Base-by-base conservation (phyloP, 2,888 invertebrate species). In the Smittia sp. region DNA sequence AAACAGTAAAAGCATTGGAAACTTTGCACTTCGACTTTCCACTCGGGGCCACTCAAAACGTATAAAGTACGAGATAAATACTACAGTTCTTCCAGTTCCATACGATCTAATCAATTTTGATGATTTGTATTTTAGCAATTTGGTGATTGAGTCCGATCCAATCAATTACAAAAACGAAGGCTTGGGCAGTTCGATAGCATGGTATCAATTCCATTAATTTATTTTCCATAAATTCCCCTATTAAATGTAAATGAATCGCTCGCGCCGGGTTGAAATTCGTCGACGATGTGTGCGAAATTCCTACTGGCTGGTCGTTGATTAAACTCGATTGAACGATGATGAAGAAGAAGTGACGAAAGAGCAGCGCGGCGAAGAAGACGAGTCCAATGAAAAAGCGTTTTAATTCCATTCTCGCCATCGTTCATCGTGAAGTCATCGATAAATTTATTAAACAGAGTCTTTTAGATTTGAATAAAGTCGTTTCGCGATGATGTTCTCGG, bases 401-500 rank as follows among this genome's bases (percentile, higher is more conserved):
- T 15, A 46, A 58, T n/a, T 22, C 11, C 58, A 58, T 58, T 24
- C 11, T 58, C 58, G 24, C 58, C 46, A 32, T 46, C 13, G 54
- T n/a, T 54, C n/a, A 54, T n/a, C 38, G 68, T 69, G 69, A 69
- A 69, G 52, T 69, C 69, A 69, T 69, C 54, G 69, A 69, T 69
- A 69, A 69, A 69, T 52, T 69, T 69, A 69, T 69, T 52, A 54
- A 69, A 41, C 18, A 69, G 69, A 54, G 18, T 7, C 18, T 24
- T 69, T 69, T 69, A 27, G 69, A 69, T 69, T 69, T 69, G 52
- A 69, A 27, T 54, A 52, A 69, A 69, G 63, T n/a, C 63, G 2
- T 63, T 63, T 63, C 11, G 63, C 25, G 27, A 24, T 22, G 25
- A 63, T 58, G 58, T 18, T 22, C 58, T 58, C 15, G 3, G 46